A percentile compares a stretch with the other conserved stretches of the same genome.
These are phyloP conservation scores for Anoplophora glabripennis DNA, from an alignment of 1,140 invertebrate genomes.

Conservation along the genomic window DNA sequence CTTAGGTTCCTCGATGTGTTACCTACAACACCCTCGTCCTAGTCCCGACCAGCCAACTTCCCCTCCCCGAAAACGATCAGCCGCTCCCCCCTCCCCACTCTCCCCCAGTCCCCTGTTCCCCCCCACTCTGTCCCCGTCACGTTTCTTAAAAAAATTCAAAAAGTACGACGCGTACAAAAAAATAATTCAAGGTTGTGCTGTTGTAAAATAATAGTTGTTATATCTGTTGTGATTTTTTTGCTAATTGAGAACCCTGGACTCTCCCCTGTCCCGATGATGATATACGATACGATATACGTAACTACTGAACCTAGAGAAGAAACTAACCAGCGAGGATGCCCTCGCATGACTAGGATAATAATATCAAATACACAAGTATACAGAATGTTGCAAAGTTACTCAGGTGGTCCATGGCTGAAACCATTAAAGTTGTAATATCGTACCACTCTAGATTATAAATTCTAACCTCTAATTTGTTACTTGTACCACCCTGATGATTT, in stretches of 20 bases:
- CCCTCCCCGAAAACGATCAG: conserved; percentile 29
- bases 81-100: conserved; percentile 14
- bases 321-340: conserved; percentile 22
- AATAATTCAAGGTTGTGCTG: conserved; percentile 47
- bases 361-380: conserved; percentile 48
- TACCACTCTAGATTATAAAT: conserved; percentile 16
- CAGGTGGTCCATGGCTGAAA: conserved; percentile 42
- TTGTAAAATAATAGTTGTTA: conserved; percentile 47
- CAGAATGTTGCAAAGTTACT: conserved; percentile 46
- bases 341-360: conserved; percentile 31
- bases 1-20: conserved; percentile 47
- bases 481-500: conserved; percentile 19
- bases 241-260: conserved; percentile 38
- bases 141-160: conserved; percentile 38
- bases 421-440: conserved; percentile 17
- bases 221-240: conserved; percentile 48
- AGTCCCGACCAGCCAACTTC: conserved; percentile 25
- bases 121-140: conserved; percentile 18
- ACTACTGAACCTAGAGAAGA: conserved; percentile 42
- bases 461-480: conserved; percentile 13
- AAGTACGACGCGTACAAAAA: conserved; percentile 40
- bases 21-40: conserved; percentile 40
- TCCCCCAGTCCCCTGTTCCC: background rate
- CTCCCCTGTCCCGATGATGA: conserved; percentile 38
- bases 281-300: conserved; percentile 47